These are phyloP conservation scores for Zonitis immaculata DNA, from an alignment of 2,888 invertebrate species.

Conservation along the genomic window DNA sequence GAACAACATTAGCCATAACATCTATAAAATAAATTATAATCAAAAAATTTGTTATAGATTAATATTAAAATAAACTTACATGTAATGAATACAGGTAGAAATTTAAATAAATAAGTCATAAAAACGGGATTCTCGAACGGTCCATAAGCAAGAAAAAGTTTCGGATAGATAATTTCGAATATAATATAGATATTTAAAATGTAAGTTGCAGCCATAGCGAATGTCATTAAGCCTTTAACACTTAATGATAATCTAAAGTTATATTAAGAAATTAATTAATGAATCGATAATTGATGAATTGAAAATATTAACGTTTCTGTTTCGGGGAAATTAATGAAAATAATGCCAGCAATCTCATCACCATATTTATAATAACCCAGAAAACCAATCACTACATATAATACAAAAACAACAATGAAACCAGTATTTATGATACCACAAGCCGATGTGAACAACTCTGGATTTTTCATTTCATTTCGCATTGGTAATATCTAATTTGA, in stretches of 20 bases:
- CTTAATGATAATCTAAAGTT: conserved; percentile 61
- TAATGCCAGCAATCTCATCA: conserved; percentile 67
- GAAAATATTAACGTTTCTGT: conserved; percentile 46
- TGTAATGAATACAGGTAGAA: conserved; percentile 4
- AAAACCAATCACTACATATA: conserved; percentile 76
- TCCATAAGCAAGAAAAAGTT: conserved; percentile 52
- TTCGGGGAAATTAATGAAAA: conserved; percentile 75
- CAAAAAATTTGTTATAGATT: too few species aligned
- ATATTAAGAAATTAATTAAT: not conserved
- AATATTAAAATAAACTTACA: conserved; percentile 11
- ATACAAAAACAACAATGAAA: conserved; percentile 67
- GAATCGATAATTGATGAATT: not conserved
- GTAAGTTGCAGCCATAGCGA: conserved; percentile 80
- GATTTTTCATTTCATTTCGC: conserved; percentile 78
- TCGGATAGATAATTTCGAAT: conserved; percentile 77
- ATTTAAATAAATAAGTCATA: not conserved
- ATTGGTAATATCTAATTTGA: conserved; percentile 69
- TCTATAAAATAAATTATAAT: conserved; percentile 61
- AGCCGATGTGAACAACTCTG: conserved; percentile 66
- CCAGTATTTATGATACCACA: conserved; percentile 80
- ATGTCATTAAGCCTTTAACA: conserved; percentile 69
- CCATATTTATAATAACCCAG: conserved; percentile 84
- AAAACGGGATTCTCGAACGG: conserved; percentile 49
- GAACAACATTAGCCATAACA: conserved; percentile 71
- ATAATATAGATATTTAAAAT: conserved; percentile 91